Base-by-base conservation (phyloP, 2,113 vertebrate species). In the Dipodomys ordii region DNA sequence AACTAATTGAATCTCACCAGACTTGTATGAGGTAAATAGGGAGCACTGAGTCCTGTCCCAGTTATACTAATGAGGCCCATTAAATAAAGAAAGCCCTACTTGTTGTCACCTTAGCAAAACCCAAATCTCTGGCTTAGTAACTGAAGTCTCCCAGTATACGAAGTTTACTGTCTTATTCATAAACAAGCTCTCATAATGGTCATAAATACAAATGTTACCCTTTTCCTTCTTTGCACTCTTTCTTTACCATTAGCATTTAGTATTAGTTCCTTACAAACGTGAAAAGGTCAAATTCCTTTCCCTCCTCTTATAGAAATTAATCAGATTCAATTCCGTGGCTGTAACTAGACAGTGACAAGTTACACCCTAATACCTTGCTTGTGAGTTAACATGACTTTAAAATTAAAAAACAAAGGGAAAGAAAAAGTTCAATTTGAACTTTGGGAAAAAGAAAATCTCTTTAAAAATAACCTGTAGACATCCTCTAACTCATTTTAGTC, bases 1-100 rank as follows among this genome's bases (percentile, higher is more conserved):
- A 46, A 35, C 73, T 93, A 95, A 97, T 90, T 93, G 88, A 97
- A 93, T 92, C 94, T 95, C 94, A 85, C 65, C 67, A 91, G 92
- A 95, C 60, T 92, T 72, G 27, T 22, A 13, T 76, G 78, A 87
- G 82, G 87, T 90, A 83, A 95, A 78, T 62, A 89, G 82, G 49
- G 62, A 93, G 60, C 82, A 88, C 18, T 18, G 28, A 13, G 84
- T 89, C 78, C 90, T 89, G 22, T 44, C 20, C 30, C 65, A 92
- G 65, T 72, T 76, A 91, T 57, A 89, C 49, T 94, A 96, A 93
- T 88, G 84, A 96, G 88, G 35, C 28, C 82, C 74, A 83, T 78
- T 84, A 88, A 64, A 67, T 35, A 95, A 92, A 96, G 83, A 88
- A 69, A 87, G 60, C 35, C 27, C 78, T 90, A 44, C 77, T 57